Evolutionary conservation across 1,140 invertebrate species (phyloP), one percentile per base, ranked within the genome.

Genomic region (Mycetomoellerius zeteki): DNA sequence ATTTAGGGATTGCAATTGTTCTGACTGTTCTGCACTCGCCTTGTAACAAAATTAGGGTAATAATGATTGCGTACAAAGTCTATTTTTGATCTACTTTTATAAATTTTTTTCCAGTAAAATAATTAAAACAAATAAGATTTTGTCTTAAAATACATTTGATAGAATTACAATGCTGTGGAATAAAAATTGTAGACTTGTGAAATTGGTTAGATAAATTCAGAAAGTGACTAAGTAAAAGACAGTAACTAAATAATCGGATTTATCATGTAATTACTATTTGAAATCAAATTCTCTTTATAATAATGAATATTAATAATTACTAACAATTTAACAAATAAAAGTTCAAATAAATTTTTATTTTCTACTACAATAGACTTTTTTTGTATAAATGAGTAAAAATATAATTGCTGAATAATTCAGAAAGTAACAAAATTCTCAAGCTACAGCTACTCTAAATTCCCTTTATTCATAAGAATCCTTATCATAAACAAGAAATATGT

Each of bases 1-100:
- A 80, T 54, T 80, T 69, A 69, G 27, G 47, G n/a, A 4, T 3
- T 69, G 43, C 75, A 64, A 8, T 33, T 77, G 43, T 33, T 12
- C 16, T 37, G 6, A 0, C 3, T 12, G n/a, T 24, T 33, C 1
- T 43, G 30, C 52, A 69, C 5, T 69, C 14, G 8, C 30, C 24
- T 24, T 8, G n/a, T 21, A 8, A 14, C 47, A 27, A 30, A 47
- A 77, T 77, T 77, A 19, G 14, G 27, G 14, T 30, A 7, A 24
- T 52, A 30, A 80, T 65, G 33, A 54, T 50, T 65, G 21, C 10
- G n/a, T 21, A 16, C 27, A 16, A 8, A 21, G 8, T 62, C 19
- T 7, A 37, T 19, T 76, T 30, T n/a, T 16, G 2, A 0, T 24
- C 16, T 14, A 24, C n/a, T 8, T 27, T 67, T 16, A 24, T 47